Conservation (phyloP, 2,797 vertebrate genomes). For the Centroberyx gerrardi region DNA sequence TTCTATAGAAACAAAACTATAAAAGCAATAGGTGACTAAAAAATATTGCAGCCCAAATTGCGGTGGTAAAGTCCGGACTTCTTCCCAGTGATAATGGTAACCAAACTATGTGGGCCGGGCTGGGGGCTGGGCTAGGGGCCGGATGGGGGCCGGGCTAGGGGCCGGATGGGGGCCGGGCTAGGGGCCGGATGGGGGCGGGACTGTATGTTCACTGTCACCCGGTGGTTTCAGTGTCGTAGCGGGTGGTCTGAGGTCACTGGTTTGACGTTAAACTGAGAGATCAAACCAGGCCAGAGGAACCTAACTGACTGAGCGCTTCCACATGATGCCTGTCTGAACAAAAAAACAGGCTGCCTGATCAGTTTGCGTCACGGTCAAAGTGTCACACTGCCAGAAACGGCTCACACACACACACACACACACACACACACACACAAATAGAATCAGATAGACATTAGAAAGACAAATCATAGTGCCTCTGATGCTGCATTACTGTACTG, state of each 20-base stretch:
- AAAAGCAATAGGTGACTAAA: neutral
- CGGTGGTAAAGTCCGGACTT: constrained; percentile 19
- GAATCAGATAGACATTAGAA: constrained; percentile 28
- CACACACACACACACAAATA: constrained; percentile 18
- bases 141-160: neutral
- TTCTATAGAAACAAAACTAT: neutral
- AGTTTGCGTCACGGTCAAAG: constrained; percentile 40
- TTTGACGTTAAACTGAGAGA: constrained; percentile 45
- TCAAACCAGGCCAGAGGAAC: constrained; percentile 25
- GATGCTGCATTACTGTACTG: constrained; percentile 30
- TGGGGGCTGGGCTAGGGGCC: neutral
- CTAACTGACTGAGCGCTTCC: constrained; percentile 26
- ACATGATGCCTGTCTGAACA: constrained; percentile 17
- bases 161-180: constrained; percentile 4
- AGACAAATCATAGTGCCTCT: constrained; percentile 21
- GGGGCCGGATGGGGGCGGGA: neutral
- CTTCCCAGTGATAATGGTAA: constrained; percentile 26
- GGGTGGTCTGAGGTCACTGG: constrained; percentile 54
- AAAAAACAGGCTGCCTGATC: constrained; percentile 10
- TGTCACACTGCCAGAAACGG: constrained; percentile 18
- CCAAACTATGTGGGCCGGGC: constrained; percentile 3
- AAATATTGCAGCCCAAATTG: neutral
- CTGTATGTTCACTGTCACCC: constrained; percentile 28
- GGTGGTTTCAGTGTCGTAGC: constrained; percentile 30
- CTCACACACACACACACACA: constrained; percentile 13